phyloP scores from a whole-genome alignment of 2,888 invertebrate species.

The Stramonita haemastoma region DNA sequence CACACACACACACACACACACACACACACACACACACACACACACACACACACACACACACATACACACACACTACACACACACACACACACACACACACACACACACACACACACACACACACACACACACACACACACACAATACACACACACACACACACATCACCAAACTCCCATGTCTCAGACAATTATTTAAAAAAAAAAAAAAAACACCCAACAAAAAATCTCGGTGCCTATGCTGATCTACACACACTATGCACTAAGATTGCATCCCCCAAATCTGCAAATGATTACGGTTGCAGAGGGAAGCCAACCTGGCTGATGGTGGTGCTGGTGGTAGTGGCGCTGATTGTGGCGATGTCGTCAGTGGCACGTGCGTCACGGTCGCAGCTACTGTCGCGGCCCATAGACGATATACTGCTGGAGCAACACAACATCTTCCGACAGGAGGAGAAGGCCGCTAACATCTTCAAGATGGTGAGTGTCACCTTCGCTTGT shows the following conservation, averaged over 20 bases:
- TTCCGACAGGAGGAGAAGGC: constrained; percentile 57
- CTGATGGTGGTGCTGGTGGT: background rate
- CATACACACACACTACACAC: background rate
- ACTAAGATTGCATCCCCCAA: background rate
- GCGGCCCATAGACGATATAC: constrained; percentile 30
- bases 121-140: too few relatives aligned
- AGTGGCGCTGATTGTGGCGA: constrained; percentile 4
- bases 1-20: too few relatives aligned
- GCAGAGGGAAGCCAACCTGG: background rate
- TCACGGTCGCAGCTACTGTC: background rate
- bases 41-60: too few relatives aligned
- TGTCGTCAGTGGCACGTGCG: background rate
- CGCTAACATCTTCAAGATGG: constrained; percentile 59
- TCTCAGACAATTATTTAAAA: background rate
- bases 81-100: too few relatives aligned
- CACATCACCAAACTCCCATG: background rate
- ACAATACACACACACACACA: too few relatives aligned
- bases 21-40: too few relatives aligned
- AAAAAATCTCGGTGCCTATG: background rate
- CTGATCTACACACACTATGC: background rate
- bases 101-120: too few relatives aligned
- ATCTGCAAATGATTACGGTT: background rate
- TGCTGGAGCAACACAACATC: constrained; percentile 57
- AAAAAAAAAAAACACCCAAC: too few relatives aligned
- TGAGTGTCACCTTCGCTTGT: constrained; percentile 36